phyloP scores from a whole-genome alignment of 1,140 invertebrate species.

The Meloidogyne chitwoodi region DNA sequence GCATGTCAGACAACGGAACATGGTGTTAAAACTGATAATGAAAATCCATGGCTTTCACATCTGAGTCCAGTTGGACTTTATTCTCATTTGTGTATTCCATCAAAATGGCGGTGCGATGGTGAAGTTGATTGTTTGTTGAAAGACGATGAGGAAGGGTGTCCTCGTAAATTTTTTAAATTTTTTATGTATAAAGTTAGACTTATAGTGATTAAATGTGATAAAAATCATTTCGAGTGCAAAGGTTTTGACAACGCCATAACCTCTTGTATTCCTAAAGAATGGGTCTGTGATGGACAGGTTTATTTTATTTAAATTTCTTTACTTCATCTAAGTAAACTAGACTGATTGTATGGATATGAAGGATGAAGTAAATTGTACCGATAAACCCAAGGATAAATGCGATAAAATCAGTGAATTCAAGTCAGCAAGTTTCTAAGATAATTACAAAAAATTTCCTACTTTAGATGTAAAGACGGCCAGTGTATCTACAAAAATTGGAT shows the following conservation, averaged over 20 bases:
- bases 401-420: slow-evolving; percentile 27
- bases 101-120: slow-evolving; percentile 78
- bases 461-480: slow-evolving; percentile 23
- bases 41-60: slow-evolving; percentile 8
- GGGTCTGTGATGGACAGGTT: slow-evolving; percentile 75
- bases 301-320: slow-evolving; percentile 66
- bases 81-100: slow-evolving; percentile 70
- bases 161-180: not conserved
- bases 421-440: slow-evolving; percentile 5
- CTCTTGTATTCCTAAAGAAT: slow-evolving; percentile 73
- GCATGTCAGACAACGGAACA: not conserved
- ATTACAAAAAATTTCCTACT: not conserved
- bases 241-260: slow-evolving; percentile 20
- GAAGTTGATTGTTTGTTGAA: slow-evolving; percentile 59
- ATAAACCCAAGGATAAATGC: slow-evolving; percentile 18
- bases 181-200: not conserved
- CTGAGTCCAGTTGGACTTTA: not conserved
- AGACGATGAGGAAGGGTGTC: slow-evolving; percentile 14
- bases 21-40: not conserved
- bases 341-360: slow-evolving; percentile 60
- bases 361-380: slow-evolving; percentile 49
- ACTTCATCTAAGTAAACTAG: slow-evolving; percentile 61
- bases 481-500: slow-evolving; percentile 66
- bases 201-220: slow-evolving; percentile 17
- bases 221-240: slow-evolving; percentile 32